These are phyloP conservation scores for Bilobella aurantiaca DNA, from an alignment of 1,140 invertebrate genomes.

Conservation along the genomic window DNA sequence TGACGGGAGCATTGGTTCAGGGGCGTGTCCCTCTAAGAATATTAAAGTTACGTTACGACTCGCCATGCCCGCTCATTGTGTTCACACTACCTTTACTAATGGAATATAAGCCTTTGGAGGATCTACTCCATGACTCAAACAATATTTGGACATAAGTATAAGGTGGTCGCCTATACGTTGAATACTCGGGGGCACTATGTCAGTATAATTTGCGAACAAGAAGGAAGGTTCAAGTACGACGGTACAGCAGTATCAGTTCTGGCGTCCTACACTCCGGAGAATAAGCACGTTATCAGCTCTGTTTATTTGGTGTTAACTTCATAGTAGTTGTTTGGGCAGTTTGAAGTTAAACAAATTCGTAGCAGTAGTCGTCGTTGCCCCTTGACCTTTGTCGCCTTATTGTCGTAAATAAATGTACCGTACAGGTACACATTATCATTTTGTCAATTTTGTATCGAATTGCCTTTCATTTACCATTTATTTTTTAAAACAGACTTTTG, in stretches of 20 bases:
- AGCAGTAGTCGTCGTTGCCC: too few species aligned
- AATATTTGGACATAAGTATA: background rate
- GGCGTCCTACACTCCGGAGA: background rate
- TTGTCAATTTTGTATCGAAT: too few species aligned
- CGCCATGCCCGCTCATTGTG: background rate
- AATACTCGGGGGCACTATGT: background rate
- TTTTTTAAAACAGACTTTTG: too few species aligned
- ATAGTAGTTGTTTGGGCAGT: too few species aligned
- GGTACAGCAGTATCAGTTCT: background rate
- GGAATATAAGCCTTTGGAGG: background rate
- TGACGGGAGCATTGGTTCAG: background rate
- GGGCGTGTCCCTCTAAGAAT: background rate
- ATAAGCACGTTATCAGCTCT: background rate
- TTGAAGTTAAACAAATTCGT: too few species aligned
- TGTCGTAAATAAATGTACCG: too few species aligned
- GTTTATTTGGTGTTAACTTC: too few species aligned
- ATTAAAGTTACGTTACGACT: background rate
- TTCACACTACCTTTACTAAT: background rate
- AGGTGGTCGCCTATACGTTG: background rate
- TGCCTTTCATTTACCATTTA: too few species aligned
- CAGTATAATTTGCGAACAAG: background rate
- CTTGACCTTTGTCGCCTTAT: too few species aligned
- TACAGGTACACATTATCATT: too few species aligned
- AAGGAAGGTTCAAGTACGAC: background rate
- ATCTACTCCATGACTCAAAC: background rate